Percentiles rank a stretch among this genome's conserved stretches.
These are phyloP conservation scores for Laticauda colubrina DNA, from an alignment of 2,113 vertebrate genomes.

Conservation along the genomic window DNA sequence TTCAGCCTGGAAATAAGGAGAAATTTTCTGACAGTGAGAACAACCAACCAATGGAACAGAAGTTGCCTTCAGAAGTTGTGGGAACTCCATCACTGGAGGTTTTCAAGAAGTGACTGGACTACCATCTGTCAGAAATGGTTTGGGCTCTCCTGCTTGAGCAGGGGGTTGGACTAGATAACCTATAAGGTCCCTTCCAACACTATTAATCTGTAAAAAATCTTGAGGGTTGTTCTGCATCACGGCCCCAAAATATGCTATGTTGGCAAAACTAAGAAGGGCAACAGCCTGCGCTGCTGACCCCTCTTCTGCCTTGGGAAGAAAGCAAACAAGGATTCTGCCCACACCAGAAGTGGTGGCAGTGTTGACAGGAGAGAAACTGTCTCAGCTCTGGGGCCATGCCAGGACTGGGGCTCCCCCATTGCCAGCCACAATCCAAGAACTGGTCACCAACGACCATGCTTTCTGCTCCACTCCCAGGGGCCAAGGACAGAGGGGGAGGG, in stretches of 20 bases:
- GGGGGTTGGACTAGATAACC: too few relatives aligned
- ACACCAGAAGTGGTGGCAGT: background rate
- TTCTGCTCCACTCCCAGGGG: background rate
- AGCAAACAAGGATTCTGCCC: background rate
- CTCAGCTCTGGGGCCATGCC: background rate
- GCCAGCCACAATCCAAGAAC: background rate
- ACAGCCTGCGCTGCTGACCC: background rate
- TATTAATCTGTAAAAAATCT: background rate
- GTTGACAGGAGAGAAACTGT: background rate
- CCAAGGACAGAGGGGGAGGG: background rate
- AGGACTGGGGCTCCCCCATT: background rate
- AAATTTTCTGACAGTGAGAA: too few relatives aligned
- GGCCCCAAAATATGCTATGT: background rate
- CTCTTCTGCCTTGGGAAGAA: background rate
- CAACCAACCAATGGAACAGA: too few relatives aligned
- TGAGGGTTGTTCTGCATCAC: background rate
- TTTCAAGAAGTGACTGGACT: too few relatives aligned
- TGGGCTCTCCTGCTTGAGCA: too few relatives aligned
- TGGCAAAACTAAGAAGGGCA: background rate
- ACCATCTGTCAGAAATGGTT: too few relatives aligned
- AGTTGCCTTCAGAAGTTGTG: too few relatives aligned
- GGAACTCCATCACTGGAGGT: too few relatives aligned
- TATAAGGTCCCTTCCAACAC: too few relatives aligned
- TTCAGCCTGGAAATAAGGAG: too few relatives aligned
- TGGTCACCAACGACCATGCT: background rate